Evolutionary conservation across 2,888 invertebrate genomes (phyloP), one percentile per base, ranked within the genome.

Genomic region (Ptilodon capucinus): DNA sequence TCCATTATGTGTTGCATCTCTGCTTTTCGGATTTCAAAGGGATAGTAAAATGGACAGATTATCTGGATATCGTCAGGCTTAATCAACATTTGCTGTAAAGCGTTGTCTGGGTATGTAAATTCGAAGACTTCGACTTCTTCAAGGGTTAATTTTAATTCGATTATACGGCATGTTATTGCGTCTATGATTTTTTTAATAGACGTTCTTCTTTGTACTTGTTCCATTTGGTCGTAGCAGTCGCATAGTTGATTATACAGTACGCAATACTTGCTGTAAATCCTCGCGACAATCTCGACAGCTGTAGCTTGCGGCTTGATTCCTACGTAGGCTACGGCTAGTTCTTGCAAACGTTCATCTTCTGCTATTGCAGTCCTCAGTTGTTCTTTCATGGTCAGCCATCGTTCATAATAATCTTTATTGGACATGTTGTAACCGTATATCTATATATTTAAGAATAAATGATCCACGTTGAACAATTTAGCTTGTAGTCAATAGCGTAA

Each of bases 41-140:
- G 89, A 80, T 92, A 95, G 77, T 92, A 95, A 50, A 89, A 90
- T 0, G 94, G 94, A 51, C 93, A 92, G n/a, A 92, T 64, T 45
- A 94, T 87, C 73, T 93, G 92, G n/a, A 94, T 76, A 51, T 94
- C 92, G 32, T 92, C 86, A 0, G 96, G 96, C 16, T 94, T 91
- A 57, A 95, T 89, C 53, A 95, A 93, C 74, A 95, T 77, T 79
- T 94, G 94, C 43, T 94, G 91, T 42, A 95, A 74, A 21, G 93
- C 92, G 64, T 95, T 94, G 69, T 96, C 96, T 41, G 95, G 92
- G 81, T 95, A 96, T 42, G 95, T 95, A 65, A 88, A 93, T 70
- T 94, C 93, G 6, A 92, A 92, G 5, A 86, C 81, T 71, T 93
- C 92, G 8, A 93, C 81, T 52, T 92, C 86, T 62, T 92, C 91